Evolutionary conservation across 2,888 invertebrate species (phyloP), one percentile per base, ranked within the genome.

Genomic region (Griposia aprilina): DNA sequence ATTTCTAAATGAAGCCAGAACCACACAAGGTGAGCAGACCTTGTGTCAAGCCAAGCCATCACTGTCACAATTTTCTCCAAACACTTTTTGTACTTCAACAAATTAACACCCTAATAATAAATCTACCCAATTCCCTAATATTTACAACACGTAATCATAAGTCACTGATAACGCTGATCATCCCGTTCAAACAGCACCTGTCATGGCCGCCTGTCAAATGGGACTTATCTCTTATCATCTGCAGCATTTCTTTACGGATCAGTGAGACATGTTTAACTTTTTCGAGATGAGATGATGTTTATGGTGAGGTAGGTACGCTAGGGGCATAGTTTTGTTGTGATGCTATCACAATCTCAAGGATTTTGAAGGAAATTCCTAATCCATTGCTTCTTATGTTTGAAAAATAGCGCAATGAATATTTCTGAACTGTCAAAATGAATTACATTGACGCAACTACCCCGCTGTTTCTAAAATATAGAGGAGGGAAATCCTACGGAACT

Each of bases 231-330:
- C 45, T 80, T 80, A 78, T 81, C 65, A 83, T 50, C 48, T 23
- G 88, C 78, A 84, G 87, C 88, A 87, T 84, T 86, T 87, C 82
- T 88, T 87, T 81, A 72, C 60, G 79, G 87, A 87, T 87, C 89
- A 87, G 15, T 6, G 36, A 83, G 87, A 83, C 89, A 81, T 87
- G 78, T 87, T 87, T 76, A 55, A 63, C 30, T 63, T 76, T 87
- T 82, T 57, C 8, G 66, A 77, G 84, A 86, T 77, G 87, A 80
- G 55, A 59, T 45, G 63, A n/a, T 63, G 41, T 63, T 74, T 86
- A 86, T 72, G 62, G 41, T 57, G 36, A 59, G 55, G 74, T 73
- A 84, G 76, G 82, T 74, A 30, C 20, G 15, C 7, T 48, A 36
- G 2, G 70, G 30, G 6, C 15, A 48, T 48, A 30, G 62, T 65